These are phyloP conservation scores for Cosmia pyralina DNA, from an alignment of 2,888 invertebrate genomes.

Conservation along the genomic window DNA sequence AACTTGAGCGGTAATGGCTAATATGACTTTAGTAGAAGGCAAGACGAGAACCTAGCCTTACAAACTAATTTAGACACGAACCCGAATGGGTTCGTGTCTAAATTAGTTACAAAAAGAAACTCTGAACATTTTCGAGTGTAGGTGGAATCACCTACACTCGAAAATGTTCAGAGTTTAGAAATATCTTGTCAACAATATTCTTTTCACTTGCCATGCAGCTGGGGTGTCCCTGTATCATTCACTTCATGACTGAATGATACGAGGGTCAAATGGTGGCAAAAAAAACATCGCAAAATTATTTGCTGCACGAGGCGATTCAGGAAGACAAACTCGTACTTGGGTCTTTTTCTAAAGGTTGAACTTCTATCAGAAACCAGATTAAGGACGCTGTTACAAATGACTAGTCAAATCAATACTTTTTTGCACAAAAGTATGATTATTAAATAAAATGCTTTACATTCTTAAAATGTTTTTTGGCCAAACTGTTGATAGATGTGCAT, in stretches of 20 bases:
- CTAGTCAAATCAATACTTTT: no score
- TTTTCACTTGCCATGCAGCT: background rate
- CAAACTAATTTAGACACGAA: background rate
- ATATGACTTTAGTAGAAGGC: slow-evolving; percentile 9
- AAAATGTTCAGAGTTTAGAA: background rate
- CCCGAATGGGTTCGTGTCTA: no score
- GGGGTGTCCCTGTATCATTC: background rate
- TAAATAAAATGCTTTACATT: no score
- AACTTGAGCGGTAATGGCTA: slow-evolving; percentile 28
- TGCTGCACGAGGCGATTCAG: no score
- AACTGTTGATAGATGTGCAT: no score
- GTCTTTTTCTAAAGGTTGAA: no score
- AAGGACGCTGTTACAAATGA: no score
- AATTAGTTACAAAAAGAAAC: no score
- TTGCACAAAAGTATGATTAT: no score
- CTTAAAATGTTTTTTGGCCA: no score
- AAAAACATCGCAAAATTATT: no score
- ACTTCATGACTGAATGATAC: background rate
- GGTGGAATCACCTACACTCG: background rate
- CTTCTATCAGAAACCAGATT: background rate
- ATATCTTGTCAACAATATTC: background rate
- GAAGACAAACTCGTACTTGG: background rate
- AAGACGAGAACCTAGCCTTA: background rate
- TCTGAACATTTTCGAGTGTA: no score
- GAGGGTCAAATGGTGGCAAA: background rate